phyloP scores from a whole-genome alignment of 1,140 invertebrate genomes.

The Tetragnatha versicolor region DNA sequence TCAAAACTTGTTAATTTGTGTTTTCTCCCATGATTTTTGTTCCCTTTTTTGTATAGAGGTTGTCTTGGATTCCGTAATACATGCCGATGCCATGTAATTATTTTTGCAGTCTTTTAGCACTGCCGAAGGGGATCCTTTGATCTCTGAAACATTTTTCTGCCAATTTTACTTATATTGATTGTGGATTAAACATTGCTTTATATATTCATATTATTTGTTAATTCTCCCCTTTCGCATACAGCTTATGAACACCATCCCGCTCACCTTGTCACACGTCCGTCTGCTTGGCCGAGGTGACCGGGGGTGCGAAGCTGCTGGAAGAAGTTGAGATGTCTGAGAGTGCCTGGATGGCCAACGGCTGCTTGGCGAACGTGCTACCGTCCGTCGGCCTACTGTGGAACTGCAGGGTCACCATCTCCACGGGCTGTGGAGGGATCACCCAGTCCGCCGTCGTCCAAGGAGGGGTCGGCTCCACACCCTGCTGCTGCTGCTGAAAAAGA shows the following conservation, averaged over 20 bases:
- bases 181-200: too few species aligned
- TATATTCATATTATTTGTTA: too few species aligned
- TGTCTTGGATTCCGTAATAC: too few species aligned
- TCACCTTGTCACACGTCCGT: constrained; percentile 46
- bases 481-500: not conserved
- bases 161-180: too few species aligned
- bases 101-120: too few species aligned
- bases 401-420: constrained; percentile 44
- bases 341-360: constrained; percentile 18
- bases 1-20: too few species aligned
- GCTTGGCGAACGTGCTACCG: not conserved
- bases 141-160: too few species aligned
- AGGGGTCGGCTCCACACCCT: constrained; percentile 22
- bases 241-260: not conserved
- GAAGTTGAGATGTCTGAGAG: constrained; percentile 15
- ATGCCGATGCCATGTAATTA: too few species aligned
- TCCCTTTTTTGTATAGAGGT: too few species aligned
- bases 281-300: constrained; percentile 14
- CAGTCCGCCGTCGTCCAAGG: constrained; percentile 37
- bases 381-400: constrained; percentile 10
- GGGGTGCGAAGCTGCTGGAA: constrained; percentile 11
- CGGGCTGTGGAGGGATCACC: constrained; percentile 40
- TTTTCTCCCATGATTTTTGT: too few species aligned
- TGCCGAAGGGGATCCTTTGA: too few species aligned
- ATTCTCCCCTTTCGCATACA: too few species aligned